These are phyloP conservation scores for Rhinoptilus africanus DNA, from an alignment of 2,113 vertebrate genomes.

Conservation along the genomic window DNA sequence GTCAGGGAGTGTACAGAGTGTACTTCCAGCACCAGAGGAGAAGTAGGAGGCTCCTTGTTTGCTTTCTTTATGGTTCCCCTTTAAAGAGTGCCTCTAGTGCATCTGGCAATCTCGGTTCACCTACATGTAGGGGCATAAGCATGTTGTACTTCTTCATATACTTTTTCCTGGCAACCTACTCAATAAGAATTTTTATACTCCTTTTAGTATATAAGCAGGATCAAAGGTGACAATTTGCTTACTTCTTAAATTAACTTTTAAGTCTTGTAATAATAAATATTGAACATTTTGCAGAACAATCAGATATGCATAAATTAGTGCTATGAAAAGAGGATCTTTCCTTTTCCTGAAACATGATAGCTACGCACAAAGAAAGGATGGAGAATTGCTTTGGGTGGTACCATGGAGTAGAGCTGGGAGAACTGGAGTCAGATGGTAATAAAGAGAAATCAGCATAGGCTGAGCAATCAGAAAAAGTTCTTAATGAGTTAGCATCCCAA, in stretches of 20 bases:
- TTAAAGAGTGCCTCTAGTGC: not conserved
- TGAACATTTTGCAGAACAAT: not conserved
- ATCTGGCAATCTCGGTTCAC: not conserved
- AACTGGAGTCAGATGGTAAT: not conserved
- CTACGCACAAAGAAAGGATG: not conserved
- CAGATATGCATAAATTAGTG: not conserved
- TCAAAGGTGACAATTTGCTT: not conserved
- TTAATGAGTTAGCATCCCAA: not conserved
- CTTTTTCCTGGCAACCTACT: not conserved
- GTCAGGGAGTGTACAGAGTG: constrained; percentile 22
- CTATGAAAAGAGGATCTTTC: not conserved
- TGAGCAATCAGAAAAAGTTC: not conserved
- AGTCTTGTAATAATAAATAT: not conserved
- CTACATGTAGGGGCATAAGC: not conserved
- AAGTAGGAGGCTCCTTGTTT: not conserved
- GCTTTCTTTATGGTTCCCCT: not conserved
- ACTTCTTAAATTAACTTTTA: not conserved
- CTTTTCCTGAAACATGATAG: not conserved
- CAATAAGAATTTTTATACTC: not conserved
- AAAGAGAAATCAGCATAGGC: not conserved
- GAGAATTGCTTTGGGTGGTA: not conserved
- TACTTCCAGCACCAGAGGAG: constrained; percentile 12
- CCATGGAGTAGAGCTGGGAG: not conserved
- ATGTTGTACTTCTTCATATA: not conserved
- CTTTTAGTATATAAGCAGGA: not conserved